Percentiles rank a stretch among this genome's conserved stretches.
Evolutionary conservation across 2,888 invertebrate species (phyloP).

Genomic region (Litoditis marina): DNA sequence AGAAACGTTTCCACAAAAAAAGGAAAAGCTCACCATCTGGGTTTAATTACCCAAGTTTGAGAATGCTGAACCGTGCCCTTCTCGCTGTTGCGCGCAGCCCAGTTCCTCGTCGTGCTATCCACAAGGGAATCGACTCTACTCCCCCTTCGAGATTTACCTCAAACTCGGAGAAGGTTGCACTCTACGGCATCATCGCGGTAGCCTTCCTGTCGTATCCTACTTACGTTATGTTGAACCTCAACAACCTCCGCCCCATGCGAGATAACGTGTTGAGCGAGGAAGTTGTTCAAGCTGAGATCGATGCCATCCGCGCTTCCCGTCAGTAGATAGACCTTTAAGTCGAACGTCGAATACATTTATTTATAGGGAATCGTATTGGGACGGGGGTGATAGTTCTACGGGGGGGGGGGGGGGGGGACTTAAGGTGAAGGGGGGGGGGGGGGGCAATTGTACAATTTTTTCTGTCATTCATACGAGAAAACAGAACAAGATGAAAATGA

Average conservation of each 20-base stretch:
- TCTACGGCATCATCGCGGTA: constrained; percentile 47
- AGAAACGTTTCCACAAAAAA: no score
- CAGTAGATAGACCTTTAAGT: constrained; percentile 14
- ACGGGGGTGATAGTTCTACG: no score
- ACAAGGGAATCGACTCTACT: constrained; percentile 51
- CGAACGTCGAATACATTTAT: constrained; percentile 10
- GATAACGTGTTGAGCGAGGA: constrained; percentile 49
- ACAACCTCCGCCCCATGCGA: constrained; percentile 51
- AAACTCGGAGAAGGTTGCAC: constrained; percentile 41
- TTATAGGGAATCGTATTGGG: no score
- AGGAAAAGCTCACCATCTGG: no score
- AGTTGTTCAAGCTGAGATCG: constrained; percentile 53
- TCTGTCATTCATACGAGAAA: no score
- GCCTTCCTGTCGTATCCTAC: constrained; percentile 58
- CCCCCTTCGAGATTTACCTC: constrained; percentile 47
- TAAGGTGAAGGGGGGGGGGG: no score
- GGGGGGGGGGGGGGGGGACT: no score
- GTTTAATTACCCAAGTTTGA: no score
- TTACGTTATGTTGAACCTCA: constrained; percentile 53
- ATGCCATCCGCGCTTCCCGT: constrained; percentile 50
- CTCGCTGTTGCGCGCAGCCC: constrained; percentile 30
- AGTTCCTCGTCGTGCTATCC: constrained; percentile 39
- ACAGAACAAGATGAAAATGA: no score
- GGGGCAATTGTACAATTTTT: no score
- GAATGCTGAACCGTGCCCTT: constrained; percentile 43